These are phyloP conservation scores for Auanema freiburgensis DNA, from an alignment of 2,888 invertebrate species.

Conservation along the genomic window DNA sequence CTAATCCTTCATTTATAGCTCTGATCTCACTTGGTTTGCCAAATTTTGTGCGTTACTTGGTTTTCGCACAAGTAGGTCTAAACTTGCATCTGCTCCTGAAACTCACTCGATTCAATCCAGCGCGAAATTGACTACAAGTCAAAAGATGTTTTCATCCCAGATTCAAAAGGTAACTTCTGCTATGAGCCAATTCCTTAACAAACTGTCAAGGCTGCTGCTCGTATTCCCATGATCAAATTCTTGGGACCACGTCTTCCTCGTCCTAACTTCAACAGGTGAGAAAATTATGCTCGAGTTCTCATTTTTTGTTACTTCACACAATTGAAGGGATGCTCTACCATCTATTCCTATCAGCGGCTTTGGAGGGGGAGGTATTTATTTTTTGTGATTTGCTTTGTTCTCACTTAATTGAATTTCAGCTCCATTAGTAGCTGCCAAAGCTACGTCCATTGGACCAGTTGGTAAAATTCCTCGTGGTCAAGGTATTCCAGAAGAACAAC, in stretches of 20 bases:
- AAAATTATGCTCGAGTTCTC: conserved; percentile 4
- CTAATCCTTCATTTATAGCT: no score
- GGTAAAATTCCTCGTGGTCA: conserved; percentile 50
- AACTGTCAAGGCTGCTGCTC: conserved; percentile 24
- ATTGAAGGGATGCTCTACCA: conserved; percentile 28
- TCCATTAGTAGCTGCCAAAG: conserved; percentile 21
- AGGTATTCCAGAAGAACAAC: conserved; percentile 39
- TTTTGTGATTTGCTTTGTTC: neutral
- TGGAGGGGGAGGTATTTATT: conserved; percentile 12
- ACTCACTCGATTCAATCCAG: no score
- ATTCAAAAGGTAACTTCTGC: no score
- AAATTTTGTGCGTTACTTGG: no score
- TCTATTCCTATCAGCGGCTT: conserved; percentile 18
- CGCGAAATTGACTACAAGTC: no score
- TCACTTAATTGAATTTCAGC: neutral
- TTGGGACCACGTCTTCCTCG: conserved; percentile 58
- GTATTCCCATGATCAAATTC: conserved; percentile 61
- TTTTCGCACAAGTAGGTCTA: no score
- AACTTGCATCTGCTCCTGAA: no score
- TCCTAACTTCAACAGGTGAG: conserved; percentile 45
- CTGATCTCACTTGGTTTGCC: no score
- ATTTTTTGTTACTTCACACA: neutral
- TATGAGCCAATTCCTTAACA: no score
- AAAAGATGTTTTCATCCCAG: no score
- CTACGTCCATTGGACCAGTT: conserved; percentile 50